A percentile compares a stretch with the other conserved stretches of the same genome.
These are phyloP conservation scores for Furcifer pardalis DNA, from an alignment of 2,797 vertebrate species.

Conservation along the genomic window DNA sequence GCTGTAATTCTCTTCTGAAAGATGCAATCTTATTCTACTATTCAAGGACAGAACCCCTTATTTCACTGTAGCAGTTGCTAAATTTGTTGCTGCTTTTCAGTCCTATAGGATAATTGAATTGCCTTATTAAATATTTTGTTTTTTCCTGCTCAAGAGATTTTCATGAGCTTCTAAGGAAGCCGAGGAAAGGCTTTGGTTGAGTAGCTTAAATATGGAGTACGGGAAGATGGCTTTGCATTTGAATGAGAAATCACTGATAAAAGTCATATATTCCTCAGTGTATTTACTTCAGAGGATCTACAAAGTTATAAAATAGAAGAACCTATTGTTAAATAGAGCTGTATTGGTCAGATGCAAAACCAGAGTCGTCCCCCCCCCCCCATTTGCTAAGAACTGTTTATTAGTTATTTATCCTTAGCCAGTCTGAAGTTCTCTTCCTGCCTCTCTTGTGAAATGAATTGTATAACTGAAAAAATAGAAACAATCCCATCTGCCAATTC, in stretches of 20 bases:
- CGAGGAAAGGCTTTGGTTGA: too few relatives aligned
- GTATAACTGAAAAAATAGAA: neutral
- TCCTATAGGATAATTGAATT: too few relatives aligned
- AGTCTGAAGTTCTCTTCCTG: neutral
- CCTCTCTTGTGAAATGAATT: neutral
- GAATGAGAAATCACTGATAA: conserved; percentile 2
- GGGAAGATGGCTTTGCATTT: conserved; percentile 26
- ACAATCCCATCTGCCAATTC: too few relatives aligned
- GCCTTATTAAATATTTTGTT: too few relatives aligned
- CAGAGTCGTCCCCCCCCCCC: neutral
- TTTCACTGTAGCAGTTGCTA: too few relatives aligned
- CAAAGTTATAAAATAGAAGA: neutral
- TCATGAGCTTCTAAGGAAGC: too few relatives aligned
- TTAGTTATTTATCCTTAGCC: neutral
- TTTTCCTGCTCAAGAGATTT: too few relatives aligned
- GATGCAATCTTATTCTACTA: too few relatives aligned
- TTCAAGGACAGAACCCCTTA: too few relatives aligned
- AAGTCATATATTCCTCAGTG: conserved; percentile 7
- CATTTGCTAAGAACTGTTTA: neutral
- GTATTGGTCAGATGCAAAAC: conserved; percentile 5
- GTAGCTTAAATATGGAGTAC: conserved; percentile 8
- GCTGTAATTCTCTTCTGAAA: too few relatives aligned
- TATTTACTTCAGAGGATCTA: conserved; percentile 1
- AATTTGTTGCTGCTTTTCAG: too few relatives aligned
- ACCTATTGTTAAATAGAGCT: neutral